phyloP scores from a whole-genome alignment of 2,797 vertebrate species.

The Mormyrops attenuatus region DNA sequence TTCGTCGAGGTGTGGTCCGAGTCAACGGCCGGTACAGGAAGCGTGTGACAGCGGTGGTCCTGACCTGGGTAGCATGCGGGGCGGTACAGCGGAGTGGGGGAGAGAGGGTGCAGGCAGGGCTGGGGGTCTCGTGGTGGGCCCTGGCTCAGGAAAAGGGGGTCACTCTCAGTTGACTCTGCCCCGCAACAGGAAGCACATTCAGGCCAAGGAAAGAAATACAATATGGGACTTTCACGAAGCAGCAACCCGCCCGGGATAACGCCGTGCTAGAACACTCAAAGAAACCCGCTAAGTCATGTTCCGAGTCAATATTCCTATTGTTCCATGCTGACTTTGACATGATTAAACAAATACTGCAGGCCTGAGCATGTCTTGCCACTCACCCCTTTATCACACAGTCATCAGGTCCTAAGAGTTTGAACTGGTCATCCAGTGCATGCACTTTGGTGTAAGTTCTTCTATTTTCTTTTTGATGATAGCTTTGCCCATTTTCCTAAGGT shows the following conservation, averaged over 20 bases:
- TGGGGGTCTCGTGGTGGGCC: slow-evolving; percentile 75
- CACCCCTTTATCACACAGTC: slow-evolving; percentile 21
- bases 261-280: slow-evolving; percentile 57
- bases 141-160: slow-evolving; percentile 78
- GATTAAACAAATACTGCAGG: slow-evolving; percentile 48
- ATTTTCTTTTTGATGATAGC: neutral
- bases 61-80: slow-evolving; percentile 55
- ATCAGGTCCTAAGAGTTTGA: slow-evolving; percentile 16
- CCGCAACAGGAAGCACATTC: slow-evolving; percentile 76
- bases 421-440: slow-evolving; percentile 7
- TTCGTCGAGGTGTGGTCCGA: slow-evolving; percentile 50
- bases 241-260: slow-evolving; percentile 52
- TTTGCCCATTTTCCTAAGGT: neutral
- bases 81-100: slow-evolving; percentile 34
- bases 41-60: slow-evolving; percentile 53
- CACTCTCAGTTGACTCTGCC: slow-evolving; percentile 69
- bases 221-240: slow-evolving; percentile 66
- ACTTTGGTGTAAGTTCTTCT: neutral
- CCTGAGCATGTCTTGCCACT: slow-evolving; percentile 13
- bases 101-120: slow-evolving; percentile 56
- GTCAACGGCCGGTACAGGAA: slow-evolving; percentile 55
- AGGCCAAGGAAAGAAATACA: slow-evolving; percentile 90
- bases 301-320: slow-evolving; percentile 54
- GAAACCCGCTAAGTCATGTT: slow-evolving; percentile 48
- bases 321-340: slow-evolving; percentile 39